These are phyloP conservation scores for Buathra laborator DNA, from an alignment of 2,888 invertebrate genomes.

Conservation along the genomic window DNA sequence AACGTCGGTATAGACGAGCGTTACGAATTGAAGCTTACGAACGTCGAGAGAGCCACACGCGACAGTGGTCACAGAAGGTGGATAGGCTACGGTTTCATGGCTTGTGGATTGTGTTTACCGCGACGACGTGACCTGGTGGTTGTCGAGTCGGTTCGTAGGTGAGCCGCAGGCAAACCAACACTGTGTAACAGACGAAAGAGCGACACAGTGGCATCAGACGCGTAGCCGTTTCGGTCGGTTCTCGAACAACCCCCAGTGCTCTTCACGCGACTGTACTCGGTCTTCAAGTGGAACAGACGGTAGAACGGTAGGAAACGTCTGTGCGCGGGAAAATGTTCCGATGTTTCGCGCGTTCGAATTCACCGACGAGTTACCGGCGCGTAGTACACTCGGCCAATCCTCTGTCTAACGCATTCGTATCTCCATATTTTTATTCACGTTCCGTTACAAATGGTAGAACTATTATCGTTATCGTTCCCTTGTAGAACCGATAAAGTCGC, in stretches of 20 bases:
- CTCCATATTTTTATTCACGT: neutral
- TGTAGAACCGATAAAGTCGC: neutral
- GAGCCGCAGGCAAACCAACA: conserved; percentile 1
- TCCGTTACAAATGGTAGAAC: neutral
- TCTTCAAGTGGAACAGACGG: neutral
- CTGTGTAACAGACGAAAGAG: conserved; percentile 1
- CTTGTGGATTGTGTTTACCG: conserved; percentile 53
- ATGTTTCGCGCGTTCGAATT: conserved; percentile 55
- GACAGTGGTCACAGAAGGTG: conserved; percentile 27
- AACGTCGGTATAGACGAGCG: conserved; percentile 54
- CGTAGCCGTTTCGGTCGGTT: conserved; percentile 25
- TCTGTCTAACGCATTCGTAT: neutral
- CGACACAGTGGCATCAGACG: conserved; percentile 22
- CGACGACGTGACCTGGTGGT: conserved; percentile 44
- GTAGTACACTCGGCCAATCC: neutral
- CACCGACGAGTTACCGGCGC: conserved; percentile 41
- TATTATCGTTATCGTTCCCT: neutral
- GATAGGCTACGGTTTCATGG: conserved; percentile 12
- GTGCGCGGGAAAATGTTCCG: conserved; percentile 42
- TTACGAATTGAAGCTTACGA: conserved; percentile 72
- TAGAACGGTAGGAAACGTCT: neutral
- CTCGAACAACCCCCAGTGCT: conserved; percentile 46
- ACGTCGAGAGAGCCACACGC: conserved; percentile 58
- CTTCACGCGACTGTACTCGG: conserved; percentile 26
- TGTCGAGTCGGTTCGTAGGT: conserved; percentile 16